Evolutionary conservation across 2,888 invertebrate species (phyloP), one percentile per base, ranked within the genome.

Genomic region (Desoria tigrina): DNA sequence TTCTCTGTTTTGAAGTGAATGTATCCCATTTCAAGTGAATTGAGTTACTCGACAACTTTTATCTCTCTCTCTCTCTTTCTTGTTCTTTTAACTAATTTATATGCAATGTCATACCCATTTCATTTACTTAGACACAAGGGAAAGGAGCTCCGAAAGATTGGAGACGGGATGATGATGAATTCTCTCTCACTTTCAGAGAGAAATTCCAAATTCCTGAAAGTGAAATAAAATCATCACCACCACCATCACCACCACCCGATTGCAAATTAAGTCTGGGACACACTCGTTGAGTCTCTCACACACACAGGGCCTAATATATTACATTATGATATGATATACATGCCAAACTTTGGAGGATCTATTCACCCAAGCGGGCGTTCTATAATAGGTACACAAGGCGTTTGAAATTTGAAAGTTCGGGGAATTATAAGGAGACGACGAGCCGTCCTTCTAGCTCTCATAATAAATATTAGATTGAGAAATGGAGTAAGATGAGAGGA

Each of bases 391-490:
- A n/a, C n/a, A n/a, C n/a, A n/a, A n/a, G n/a, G n/a, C n/a, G n/a
- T n/a, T n/a, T n/a, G n/a, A n/a, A n/a, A n/a, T n/a, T n/a, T n/a
- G n/a, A n/a, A n/a, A n/a, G n/a, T n/a, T n/a, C n/a, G n/a, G n/a
- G n/a, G n/a, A n/a, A n/a, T n/a, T n/a, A n/a, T n/a, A n/a, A n/a
- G n/a, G n/a, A n/a, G n/a, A n/a, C n/a, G n/a, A n/a, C n/a, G n/a
- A n/a, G n/a, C n/a, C n/a, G n/a, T n/a, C n/a, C n/a, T n/a, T 23
- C 51, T 23, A 51, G 11, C 26, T 51, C 26, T 51, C 39, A 37
- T 57, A 32, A 57, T 57, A 57, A 57, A 57, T 57, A 57, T 57
- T 57, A 57, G 56, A 57, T 57, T 57, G 56, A 55, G 55, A 55
- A 55, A 55, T 55, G 55, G 37, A 42, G 42, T 9, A 32, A 57